Percentiles rank a stretch among this genome's conserved stretches.
Conservation (phyloP, 2,797 vertebrate genomes). For the Intellagama lesueurii region DNA sequence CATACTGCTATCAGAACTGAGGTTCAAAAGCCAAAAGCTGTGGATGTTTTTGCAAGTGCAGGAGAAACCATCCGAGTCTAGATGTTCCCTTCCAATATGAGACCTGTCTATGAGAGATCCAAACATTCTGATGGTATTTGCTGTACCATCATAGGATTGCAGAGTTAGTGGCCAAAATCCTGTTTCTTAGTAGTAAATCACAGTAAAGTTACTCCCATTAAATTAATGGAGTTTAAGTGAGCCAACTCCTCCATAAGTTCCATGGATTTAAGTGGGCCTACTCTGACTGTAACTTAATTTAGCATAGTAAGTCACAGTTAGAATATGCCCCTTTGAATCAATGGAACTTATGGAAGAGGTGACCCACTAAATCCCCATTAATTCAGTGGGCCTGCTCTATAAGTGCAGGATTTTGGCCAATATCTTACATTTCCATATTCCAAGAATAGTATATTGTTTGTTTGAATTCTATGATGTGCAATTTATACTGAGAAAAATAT, state of each 20-base stretch:
- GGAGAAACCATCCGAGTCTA: not conserved
- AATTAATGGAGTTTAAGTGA: no score
- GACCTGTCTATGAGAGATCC: not conserved
- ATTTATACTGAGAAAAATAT: conserved; percentile 54
- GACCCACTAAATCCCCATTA: no score
- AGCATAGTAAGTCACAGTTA: no score
- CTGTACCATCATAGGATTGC: not conserved
- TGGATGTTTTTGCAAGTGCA: not conserved
- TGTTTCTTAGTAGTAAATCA: no score
- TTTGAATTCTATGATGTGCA: conserved; percentile 52
- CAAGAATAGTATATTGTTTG: not conserved
- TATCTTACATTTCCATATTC: not conserved
- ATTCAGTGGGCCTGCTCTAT: no score
- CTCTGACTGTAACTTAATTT: no score
- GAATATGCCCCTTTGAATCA: no score
- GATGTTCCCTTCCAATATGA: not conserved
- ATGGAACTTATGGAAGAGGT: no score
- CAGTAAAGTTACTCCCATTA: no score
- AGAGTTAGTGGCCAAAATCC: not conserved
- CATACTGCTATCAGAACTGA: not conserved
- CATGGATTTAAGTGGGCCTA: no score
- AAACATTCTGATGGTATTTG: not conserved
- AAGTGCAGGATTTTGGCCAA: not conserved
- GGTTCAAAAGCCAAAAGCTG: not conserved
- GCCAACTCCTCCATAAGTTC: no score